phyloP scores from a whole-genome alignment of 1,140 invertebrate genomes.

The Ostrea edulis region DNA sequence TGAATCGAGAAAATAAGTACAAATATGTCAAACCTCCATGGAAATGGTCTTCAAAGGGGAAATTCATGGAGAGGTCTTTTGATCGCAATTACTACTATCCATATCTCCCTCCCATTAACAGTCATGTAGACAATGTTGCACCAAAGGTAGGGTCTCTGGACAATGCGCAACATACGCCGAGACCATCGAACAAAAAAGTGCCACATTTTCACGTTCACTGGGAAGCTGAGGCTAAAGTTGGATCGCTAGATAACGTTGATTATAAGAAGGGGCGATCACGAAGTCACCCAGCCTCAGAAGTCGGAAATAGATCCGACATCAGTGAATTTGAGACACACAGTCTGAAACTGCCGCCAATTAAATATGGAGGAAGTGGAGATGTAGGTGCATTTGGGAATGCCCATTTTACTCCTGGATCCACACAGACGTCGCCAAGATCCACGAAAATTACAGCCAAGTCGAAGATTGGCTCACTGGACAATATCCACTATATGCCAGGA shows the following conservation, averaged over 20 bases:
- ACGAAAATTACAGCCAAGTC: constrained; percentile 78
- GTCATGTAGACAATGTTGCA: constrained; percentile 82
- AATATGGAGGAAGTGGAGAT: constrained; percentile 63
- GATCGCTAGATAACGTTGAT: constrained; percentile 78
- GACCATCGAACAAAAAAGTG: constrained; percentile 52
- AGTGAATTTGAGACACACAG: constrained; percentile 77
- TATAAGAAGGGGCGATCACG: constrained; percentile 81
- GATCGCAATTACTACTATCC: constrained; percentile 61
- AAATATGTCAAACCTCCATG: constrained; percentile 61
- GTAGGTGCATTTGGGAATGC: constrained; percentile 72
- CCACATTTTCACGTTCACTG: constrained; percentile 81
- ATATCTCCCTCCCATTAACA: constrained; percentile 63
- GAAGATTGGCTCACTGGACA: constrained; percentile 86
- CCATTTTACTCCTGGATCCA: constrained; percentile 68
- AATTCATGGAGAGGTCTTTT: constrained; percentile 60
- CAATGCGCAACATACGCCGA: constrained; percentile 55
- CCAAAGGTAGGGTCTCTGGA: constrained; percentile 62
- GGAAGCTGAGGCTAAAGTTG: constrained; percentile 68
- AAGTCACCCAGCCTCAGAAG: constrained; percentile 65
- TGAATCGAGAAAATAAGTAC: constrained; percentile 53
- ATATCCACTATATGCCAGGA: constrained; percentile 66
- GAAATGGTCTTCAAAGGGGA: constrained; percentile 62
- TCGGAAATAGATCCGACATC: constrained; percentile 63
- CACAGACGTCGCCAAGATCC: constrained; percentile 80
- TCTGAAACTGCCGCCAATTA: constrained; percentile 61